Evolutionary conservation across 2,113 vertebrate genomes (phyloP).

Genomic region (Solea solea): DNA sequence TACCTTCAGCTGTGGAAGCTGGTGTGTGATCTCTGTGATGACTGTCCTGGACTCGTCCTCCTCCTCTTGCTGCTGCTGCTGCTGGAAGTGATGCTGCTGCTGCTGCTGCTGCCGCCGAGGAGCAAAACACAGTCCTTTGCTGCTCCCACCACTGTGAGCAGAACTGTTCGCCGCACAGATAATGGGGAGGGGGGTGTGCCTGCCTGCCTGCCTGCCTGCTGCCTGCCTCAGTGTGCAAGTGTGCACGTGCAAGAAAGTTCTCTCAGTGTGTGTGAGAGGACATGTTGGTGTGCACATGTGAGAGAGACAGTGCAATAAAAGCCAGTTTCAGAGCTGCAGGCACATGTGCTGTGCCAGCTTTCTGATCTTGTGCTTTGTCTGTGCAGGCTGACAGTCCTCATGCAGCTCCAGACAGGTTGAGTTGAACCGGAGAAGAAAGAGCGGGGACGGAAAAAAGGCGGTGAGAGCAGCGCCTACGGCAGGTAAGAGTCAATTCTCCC

Average conservation of each 20-base stretch:
- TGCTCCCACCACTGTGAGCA: constrained; percentile 58
- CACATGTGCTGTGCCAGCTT: constrained; percentile 46
- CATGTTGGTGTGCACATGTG: constrained; percentile 34
- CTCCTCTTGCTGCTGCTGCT: constrained; percentile 39
- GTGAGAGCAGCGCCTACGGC: constrained; percentile 10
- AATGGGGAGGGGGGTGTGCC: constrained; percentile 57
- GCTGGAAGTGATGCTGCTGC: constrained; percentile 19
- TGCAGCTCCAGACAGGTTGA: constrained; percentile 42
- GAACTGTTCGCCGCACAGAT: constrained; percentile 60
- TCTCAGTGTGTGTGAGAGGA: constrained; percentile 42
- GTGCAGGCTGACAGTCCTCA: constrained; percentile 48
- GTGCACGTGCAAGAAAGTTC: constrained; percentile 49
- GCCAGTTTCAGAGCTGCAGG: constrained; percentile 56
- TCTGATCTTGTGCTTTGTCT: constrained; percentile 57
- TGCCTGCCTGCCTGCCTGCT: constrained; percentile 20
- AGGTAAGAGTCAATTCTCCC: constrained; percentile 64
- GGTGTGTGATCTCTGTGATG: constrained; percentile 52
- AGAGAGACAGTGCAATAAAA: constrained; percentile 22
- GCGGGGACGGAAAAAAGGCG: background rate
- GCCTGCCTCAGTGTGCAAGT: constrained; percentile 46
- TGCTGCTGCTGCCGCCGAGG: constrained; percentile 41
- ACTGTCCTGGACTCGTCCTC: constrained; percentile 44
- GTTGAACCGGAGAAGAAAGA: constrained; percentile 29
- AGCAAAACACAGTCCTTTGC: constrained; percentile 47
- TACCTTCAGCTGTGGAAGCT: constrained; percentile 53